Base-by-base conservation (phyloP, 2,113 vertebrate species). In the Lepus timidus region DNA sequence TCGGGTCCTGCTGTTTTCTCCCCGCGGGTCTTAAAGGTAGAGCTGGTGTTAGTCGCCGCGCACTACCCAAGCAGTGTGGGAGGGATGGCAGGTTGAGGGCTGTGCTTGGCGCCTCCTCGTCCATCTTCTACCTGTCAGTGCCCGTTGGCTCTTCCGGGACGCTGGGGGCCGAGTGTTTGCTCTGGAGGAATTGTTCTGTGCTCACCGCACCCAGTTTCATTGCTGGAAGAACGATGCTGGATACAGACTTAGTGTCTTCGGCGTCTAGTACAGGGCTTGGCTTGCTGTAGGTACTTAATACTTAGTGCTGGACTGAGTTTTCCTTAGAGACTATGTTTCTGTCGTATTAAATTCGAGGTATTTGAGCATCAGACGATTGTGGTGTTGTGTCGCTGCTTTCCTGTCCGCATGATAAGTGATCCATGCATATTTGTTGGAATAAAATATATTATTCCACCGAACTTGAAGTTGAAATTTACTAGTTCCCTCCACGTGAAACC, bases 11-110 rank as follows among this genome's bases (percentile, higher is more conserved):
- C 16, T 0, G 27, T 44, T 39, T 27, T 22, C 39, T 20, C 65
- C n/a, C 81, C 49, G 44, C 39, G 22, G 92, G 49, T 91, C 0
- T 93, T 95, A 94, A 70, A 96, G 91, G 82, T 62, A 67, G 68
- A 93, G 39, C 5, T 17, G 0, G 31, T 11, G 4, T 51, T 14
- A 0, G 5, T 39, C 29, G 20, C 5, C n/a, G 36, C 25, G 74
- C 73, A 1, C 51, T 29, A 13, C 23, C 58, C 36, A 4, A 22
- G 68, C 55, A 27, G 22, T 12, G 0, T 4, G 0, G 27, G 49
- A 90, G 39, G 58, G 29, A 44, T 10, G 44, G 31, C 61, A 49
- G 5, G 6, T 80, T 13, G 0, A 17, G 22, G 16, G 13, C 52
- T 44, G 10, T 39, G 0, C 51, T 20, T 44, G n/a, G 39, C 11